These are phyloP conservation scores for Carabus problematicus DNA, from an alignment of 2,888 invertebrate species.

Conservation along the genomic window DNA sequence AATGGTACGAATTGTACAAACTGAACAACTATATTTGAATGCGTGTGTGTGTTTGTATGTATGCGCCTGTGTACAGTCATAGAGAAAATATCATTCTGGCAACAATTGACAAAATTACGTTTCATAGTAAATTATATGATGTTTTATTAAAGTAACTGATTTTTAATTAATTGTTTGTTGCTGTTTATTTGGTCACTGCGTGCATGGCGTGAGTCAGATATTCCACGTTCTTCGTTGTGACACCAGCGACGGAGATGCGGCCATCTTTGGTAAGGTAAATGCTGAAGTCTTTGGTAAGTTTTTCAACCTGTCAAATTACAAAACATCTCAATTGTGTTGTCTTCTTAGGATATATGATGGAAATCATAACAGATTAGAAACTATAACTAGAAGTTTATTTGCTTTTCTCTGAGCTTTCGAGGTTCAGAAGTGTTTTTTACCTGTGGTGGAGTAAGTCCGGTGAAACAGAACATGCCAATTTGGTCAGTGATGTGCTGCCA, in stretches of 20 bases:
- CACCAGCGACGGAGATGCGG: slow-evolving; percentile 96
- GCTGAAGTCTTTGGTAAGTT: slow-evolving; percentile 87
- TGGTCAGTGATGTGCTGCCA: slow-evolving; percentile 98
- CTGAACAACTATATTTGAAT: background rate
- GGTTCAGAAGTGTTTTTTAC: slow-evolving; percentile 65
- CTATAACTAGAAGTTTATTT: too few relatives aligned
- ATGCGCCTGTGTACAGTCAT: background rate
- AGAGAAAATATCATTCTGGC: slow-evolving; percentile 31
- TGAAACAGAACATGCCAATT: slow-evolving; percentile 99
- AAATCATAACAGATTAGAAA: too few relatives aligned
- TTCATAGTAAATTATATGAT: slow-evolving; percentile 38
- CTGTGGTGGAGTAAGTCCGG: slow-evolving; percentile 89
- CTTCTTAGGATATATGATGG: too few relatives aligned
- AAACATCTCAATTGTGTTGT: slow-evolving; percentile 26
- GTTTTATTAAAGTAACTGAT: slow-evolving; percentile 28
- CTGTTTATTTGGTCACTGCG: slow-evolving; percentile 79
- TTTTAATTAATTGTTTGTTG: slow-evolving; percentile 22
- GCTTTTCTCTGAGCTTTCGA: too few relatives aligned
- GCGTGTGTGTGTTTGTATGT: background rate
- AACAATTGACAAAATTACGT: slow-evolving; percentile 32
- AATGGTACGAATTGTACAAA: background rate
- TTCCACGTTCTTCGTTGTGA: slow-evolving; percentile 92
- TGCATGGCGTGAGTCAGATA: slow-evolving; percentile 95
- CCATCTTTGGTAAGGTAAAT: slow-evolving; percentile 97
- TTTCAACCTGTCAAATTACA: slow-evolving; percentile 72